A percentile compares a stretch with the other conserved stretches of the same genome.
Conservation (phyloP, 37 sponge, comb jelly and placozoan species). For the Axinella damicornis region DNA sequence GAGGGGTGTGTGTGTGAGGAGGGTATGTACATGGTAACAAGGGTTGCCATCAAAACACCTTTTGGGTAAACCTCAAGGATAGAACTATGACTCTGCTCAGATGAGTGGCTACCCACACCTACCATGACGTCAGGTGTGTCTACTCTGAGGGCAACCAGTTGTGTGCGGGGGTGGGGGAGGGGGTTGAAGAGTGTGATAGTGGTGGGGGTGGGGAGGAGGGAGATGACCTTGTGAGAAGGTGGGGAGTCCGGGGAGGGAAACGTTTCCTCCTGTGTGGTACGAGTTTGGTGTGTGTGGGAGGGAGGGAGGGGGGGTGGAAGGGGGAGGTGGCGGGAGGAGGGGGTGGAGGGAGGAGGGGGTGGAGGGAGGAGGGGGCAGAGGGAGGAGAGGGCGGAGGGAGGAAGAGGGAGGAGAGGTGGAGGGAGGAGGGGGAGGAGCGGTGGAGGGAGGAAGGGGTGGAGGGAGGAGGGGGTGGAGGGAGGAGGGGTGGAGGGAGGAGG, state of each 20-base stretch:
- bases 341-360: background rate
- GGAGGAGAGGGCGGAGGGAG: too few relatives aligned
- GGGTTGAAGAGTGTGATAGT: constrained; percentile 69
- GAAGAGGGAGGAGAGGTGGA: background rate
- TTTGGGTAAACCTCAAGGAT: too few relatives aligned
- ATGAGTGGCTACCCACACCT: background rate
- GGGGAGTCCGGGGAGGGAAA: constrained; percentile 18
- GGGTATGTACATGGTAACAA: too few relatives aligned
- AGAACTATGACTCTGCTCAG: too few relatives aligned
- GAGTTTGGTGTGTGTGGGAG: background rate
- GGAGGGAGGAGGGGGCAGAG: background rate
- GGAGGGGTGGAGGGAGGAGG: too few relatives aligned
- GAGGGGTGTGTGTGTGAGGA: too few relatives aligned
- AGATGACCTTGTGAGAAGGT: constrained; percentile 4
- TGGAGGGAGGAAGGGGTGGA: too few relatives aligned
- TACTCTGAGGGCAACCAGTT: constrained; percentile 62
- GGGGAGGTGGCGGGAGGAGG: background rate
- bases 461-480: too few relatives aligned
- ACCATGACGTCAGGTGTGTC: constrained; percentile 36
- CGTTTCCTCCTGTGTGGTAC: background rate
- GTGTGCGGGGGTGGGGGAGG: constrained; percentile 46
- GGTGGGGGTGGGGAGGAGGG: background rate
- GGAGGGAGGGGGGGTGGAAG: constrained; percentile 2
- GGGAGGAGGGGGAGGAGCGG: too few relatives aligned
- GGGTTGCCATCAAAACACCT: too few relatives aligned